Base-by-base conservation (phyloP, 2,888 invertebrate species). In the Empis livida region DNA sequence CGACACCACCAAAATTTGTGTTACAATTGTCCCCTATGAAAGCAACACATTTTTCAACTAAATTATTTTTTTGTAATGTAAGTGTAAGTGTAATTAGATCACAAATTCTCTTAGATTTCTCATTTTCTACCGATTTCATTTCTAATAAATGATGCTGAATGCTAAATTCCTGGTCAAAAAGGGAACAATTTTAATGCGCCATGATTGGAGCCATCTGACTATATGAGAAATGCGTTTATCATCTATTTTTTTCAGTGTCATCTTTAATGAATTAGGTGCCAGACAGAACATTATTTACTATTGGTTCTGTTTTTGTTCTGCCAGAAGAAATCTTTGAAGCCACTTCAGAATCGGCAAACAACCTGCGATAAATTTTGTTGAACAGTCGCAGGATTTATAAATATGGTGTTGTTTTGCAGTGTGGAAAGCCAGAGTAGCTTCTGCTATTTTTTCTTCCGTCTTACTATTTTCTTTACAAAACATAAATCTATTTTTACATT, bases 1-100 rank as follows among this genome's bases (percentile, higher is more conserved):
- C 11, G 23, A 47, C 32, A 10, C 51, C 52, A 15, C 54, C 54
- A 42, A 55, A 55, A 45, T 55, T 56, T 10, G 49, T 52, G 27
- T 50, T 50, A 17, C 43, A 45, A 41, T 50, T 50, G 15, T 50
- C 50, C 14, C 38, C 50, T n/a, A 17, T 23, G 31, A 45, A 48
- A n/a, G 45, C 47, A 31, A 45, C 14, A 35, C 42, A 50, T 35
- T 50, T 50, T 44, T 35, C n/a, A 15, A 8, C n/a, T 20, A 35
- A 14, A 15, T 42, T 42, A 27, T 42, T 30, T 30, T 42, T 42
- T 27, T 31, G 27, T 13, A 31, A 14, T 14, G 11, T 27, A n/a
- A 30, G 10, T 23, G 27, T 30, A 30, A 16, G 15, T 27, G 14
- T 42, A 23, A 42, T 30, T 42, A 42, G n/a, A 14, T 42, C 27